Evolutionary conservation across 2,888 invertebrate genomes (phyloP).

Genomic region (Melieria crassipennis): DNA sequence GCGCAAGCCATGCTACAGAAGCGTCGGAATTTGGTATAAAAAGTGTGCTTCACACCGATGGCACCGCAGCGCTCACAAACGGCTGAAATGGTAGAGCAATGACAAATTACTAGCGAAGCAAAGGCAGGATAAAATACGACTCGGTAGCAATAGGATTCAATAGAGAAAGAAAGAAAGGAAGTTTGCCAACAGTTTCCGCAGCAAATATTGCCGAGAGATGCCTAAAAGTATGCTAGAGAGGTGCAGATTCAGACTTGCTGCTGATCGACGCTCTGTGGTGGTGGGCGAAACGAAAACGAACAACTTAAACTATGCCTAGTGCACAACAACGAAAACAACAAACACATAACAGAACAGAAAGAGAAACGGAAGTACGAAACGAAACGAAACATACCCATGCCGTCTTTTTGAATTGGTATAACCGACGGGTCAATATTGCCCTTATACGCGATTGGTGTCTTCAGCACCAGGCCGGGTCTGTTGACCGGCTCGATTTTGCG

Average conservation of each 20-base stretch:
- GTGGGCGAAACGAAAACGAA: slow-evolving; percentile 11
- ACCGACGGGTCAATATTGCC: slow-evolving; percentile 84
- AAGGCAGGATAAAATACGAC: slow-evolving; percentile 23
- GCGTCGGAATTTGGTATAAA: slow-evolving; percentile 83
- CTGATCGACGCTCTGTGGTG: no score
- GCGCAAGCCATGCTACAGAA: slow-evolving; percentile 86
- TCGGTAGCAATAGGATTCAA: neutral
- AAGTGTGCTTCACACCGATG: slow-evolving; percentile 86
- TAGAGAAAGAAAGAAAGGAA: neutral
- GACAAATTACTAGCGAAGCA: slow-evolving; percentile 28
- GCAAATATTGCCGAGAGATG: no score
- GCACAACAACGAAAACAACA: slow-evolving; percentile 28
- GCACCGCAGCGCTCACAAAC: slow-evolving; percentile 87
- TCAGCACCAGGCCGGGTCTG: slow-evolving; percentile 78
- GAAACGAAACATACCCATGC: slow-evolving; percentile 77
- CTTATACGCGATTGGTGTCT: slow-evolving; percentile 82
- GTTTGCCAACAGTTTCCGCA: neutral
- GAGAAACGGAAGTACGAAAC: slow-evolving; percentile 33
- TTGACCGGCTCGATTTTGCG: slow-evolving; percentile 78
- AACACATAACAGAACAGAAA: slow-evolving; percentile 35
- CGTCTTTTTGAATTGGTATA: slow-evolving; percentile 88
- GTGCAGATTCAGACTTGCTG: no score
- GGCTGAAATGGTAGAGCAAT: slow-evolving; percentile 68
- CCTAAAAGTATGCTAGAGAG: no score
- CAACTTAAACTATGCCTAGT: slow-evolving; percentile 11